Evolutionary conservation across 2,113 vertebrate genomes (phyloP), one percentile per base, ranked within the genome.

Genomic region (Cebidichthys violaceus): DNA sequence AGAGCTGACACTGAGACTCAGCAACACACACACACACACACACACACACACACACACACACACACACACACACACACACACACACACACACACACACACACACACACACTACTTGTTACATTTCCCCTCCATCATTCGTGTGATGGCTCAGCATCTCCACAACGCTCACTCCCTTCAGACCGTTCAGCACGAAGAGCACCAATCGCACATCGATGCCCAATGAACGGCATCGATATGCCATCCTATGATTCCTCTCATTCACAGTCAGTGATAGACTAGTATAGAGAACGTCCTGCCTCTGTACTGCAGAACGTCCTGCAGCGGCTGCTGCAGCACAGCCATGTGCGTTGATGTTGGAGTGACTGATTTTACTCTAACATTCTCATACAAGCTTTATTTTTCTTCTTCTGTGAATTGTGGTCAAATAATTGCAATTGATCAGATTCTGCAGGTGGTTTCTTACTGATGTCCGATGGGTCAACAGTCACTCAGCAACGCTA

Each of bases 291-390:
- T n/a, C n/a, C n/a, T n/a, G 65, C 77, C 43, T 70, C 22, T 75
- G 70, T 83, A 37, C 83, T 89, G 87, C 85, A 83, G 77, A 69
- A 69, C 65, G 64, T 78, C 54, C 83, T 88, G 86, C 86, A 83
- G 84, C 75, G 76, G 90, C 43, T 83, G 83, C 88, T 86, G 85
- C 84, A 78, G 75, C 35, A 61, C 55, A 27, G 59, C 64, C 54
- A n/a, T 69, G 68, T 76, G 64, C 20, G 39, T 37, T 57, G 37
- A 60, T 47, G 47, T 61, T 55, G 27, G 73, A 73, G 47, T 55
- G 37, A 52, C 54, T 78, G 37, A 39, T 39, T 82, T 50, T 52
- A 33, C 35, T 74, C 59, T 13, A 35, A 54, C 68, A 24, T 69
- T 54, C 8, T 17, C 35, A 41, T n/a, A 14, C 52, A 24, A 55